phyloP scores from a whole-genome alignment of 2,888 invertebrate species.

The Epinotia nisella region DNA sequence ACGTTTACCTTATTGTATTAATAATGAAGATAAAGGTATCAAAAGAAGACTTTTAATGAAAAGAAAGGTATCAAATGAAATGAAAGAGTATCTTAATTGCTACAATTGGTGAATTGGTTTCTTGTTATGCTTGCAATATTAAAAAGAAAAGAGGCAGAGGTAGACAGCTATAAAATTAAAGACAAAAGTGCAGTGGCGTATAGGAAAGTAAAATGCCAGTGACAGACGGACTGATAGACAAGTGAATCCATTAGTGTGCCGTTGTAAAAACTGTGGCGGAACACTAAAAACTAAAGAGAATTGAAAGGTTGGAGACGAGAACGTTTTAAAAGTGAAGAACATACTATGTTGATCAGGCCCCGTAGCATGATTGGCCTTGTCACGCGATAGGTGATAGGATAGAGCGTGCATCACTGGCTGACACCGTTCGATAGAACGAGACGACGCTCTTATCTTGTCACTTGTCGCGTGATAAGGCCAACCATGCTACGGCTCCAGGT shows the following conservation, averaged over 20 bases:
- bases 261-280: too few species aligned
- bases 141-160: not conserved
- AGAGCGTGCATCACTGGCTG: too few species aligned
- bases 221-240: not conserved
- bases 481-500: too few species aligned
- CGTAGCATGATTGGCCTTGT: too few species aligned
- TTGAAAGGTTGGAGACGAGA: not conserved
- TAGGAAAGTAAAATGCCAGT: not conserved
- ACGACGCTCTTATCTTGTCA: too few species aligned
- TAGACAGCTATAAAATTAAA: not conserved
- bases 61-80: not conserved
- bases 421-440: too few species aligned
- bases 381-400: too few species aligned
- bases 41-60: not conserved
- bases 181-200: not conserved
- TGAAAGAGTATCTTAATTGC: not conserved
- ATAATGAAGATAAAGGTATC: not conserved
- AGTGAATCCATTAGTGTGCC: too few species aligned
- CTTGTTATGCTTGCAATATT: too few species aligned
- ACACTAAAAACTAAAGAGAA: too few species aligned
- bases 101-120: not conserved
- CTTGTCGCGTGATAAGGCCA: too few species aligned
- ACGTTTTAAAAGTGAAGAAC: not conserved
- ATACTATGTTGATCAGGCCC: not conserved
- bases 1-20: not conserved